phyloP scores from a whole-genome alignment of 2,888 invertebrate genomes.

The Aricia artaxerxes region DNA sequence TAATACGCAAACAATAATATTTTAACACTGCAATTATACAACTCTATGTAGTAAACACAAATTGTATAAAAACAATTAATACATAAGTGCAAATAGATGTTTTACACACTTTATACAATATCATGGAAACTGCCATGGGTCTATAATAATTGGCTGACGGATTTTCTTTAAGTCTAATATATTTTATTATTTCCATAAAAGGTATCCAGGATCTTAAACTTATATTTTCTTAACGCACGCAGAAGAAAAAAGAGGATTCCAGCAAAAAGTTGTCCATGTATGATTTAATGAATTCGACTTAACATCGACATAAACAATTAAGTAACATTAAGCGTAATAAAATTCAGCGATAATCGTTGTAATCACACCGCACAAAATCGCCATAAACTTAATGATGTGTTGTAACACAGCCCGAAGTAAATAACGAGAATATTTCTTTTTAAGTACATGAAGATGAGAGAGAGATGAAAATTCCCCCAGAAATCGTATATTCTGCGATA shows the following conservation, averaged over 20 bases:
- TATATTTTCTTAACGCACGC: neutral
- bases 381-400: neutral
- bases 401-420: neutral
- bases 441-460: too few relatives aligned
- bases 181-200: neutral
- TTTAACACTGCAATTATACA: neutral
- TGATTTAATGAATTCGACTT: too few relatives aligned
- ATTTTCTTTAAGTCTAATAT: neutral
- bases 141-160: neutral
- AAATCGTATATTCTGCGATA: too few relatives aligned
- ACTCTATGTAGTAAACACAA: neutral
- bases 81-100: neutral
- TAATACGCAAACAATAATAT: neutral
- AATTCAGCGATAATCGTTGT: neutral
- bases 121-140: neutral
- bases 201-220: neutral
- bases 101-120: neutral
- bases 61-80: neutral
- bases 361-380: neutral
- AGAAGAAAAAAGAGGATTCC: neutral
- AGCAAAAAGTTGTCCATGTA: neutral
- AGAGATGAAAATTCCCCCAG: too few relatives aligned
- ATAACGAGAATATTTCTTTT: too few relatives aligned
- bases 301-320: neutral
- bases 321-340: neutral